Evolutionary conservation across 2,888 invertebrate species (phyloP).

Genomic region (Ophion ellenae): DNA sequence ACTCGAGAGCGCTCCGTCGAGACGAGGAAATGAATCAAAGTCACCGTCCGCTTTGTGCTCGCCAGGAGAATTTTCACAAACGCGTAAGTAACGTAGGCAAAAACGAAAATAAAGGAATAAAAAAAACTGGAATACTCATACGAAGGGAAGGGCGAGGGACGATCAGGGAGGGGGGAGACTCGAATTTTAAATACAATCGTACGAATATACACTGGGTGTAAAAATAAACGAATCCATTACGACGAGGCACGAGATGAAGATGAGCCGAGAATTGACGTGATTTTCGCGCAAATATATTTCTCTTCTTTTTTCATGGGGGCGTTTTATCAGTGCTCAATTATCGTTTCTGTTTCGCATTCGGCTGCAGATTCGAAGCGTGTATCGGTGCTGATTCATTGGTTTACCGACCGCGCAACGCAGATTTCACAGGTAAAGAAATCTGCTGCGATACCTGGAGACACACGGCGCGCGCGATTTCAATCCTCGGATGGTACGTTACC

Average conservation of each 20-base stretch:
- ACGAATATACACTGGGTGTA: neutral
- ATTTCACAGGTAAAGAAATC: slow-evolving; percentile 61
- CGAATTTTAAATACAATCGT: slow-evolving; percentile 16
- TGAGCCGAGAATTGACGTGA: slow-evolving; percentile 1
- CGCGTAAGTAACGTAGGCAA: slow-evolving; percentile 39
- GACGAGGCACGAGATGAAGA: neutral
- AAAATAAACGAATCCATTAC: slow-evolving; percentile 7
- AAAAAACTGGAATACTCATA: neutral
- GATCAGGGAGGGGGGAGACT: neutral
- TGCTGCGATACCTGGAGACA: slow-evolving; percentile 52
- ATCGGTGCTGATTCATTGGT: slow-evolving; percentile 42
- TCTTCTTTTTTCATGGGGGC: neutral
- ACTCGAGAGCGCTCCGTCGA: slow-evolving; percentile 36
- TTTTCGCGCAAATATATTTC: slow-evolving; percentile 21
- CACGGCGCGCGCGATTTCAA: slow-evolving; percentile 52
- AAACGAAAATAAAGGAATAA: neutral
- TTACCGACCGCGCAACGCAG: slow-evolving; percentile 67
- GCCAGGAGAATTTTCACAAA: slow-evolving; percentile 31
- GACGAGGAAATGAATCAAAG: slow-evolving; percentile 63
- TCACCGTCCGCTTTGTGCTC: slow-evolving; percentile 62
- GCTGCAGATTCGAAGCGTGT: slow-evolving; percentile 13
- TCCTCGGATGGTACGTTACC: slow-evolving; percentile 69
- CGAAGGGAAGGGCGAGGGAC: neutral
- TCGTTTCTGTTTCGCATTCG: slow-evolving; percentile 34
- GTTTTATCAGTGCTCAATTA: slow-evolving; percentile 40